Conservation (phyloP, 2,113 vertebrate genomes). For the Odontophorus gujanensis region DNA sequence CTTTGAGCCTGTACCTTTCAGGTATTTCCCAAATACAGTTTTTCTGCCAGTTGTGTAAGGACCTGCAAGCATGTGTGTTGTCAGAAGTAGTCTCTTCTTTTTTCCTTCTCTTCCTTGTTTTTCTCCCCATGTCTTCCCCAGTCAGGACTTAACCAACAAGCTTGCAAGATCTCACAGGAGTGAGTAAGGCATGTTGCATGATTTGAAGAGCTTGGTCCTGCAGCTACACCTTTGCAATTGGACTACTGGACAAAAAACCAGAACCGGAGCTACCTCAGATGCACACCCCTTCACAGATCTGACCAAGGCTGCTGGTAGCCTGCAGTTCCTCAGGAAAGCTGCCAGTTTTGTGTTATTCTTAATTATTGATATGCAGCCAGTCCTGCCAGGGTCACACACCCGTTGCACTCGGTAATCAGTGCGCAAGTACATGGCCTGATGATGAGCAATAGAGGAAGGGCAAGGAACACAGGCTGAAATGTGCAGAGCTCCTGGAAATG, state of each 20-base stretch:
- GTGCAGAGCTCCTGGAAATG: background rate
- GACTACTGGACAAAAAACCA: background rate
- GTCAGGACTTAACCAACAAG: background rate
- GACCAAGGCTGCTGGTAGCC: background rate
- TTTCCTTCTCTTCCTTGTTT: background rate
- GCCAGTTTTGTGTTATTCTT: background rate
- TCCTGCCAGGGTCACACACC: background rate
- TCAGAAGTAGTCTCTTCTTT: background rate
- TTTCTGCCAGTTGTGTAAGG: fast-evolving
- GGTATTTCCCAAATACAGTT: background rate
- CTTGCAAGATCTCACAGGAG: background rate
- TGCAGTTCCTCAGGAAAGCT: background rate
- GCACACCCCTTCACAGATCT: background rate
- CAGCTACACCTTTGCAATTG: background rate
- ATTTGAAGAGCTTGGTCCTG: background rate
- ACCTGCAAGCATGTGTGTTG: background rate
- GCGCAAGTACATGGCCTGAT: background rate
- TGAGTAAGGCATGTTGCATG: background rate
- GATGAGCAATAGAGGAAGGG: background rate
- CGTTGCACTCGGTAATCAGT: fast-evolving
- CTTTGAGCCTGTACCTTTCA: background rate
- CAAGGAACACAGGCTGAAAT: background rate
- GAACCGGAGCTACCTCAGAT: background rate
- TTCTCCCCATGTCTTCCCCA: background rate
- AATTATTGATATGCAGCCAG: background rate